Evolutionary conservation across 2,888 invertebrate species (phyloP).

Genomic region (Rhamphomyia laevipes): DNA sequence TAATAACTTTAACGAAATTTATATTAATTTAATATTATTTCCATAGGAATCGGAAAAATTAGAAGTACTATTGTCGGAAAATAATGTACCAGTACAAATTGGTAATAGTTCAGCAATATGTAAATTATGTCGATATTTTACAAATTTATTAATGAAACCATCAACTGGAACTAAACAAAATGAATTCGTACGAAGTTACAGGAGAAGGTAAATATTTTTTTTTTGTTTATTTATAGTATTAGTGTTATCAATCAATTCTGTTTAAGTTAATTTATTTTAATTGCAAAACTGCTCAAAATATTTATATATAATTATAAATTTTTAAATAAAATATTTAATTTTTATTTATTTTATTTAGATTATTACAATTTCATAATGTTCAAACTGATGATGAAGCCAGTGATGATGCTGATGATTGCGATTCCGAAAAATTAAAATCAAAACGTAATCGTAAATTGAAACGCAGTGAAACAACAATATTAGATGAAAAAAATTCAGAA

Average conservation of each 20-base stretch:
- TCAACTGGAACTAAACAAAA: slow-evolving; percentile 28
- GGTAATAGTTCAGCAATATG: slow-evolving; percentile 61
- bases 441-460: slow-evolving; percentile 38
- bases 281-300: too few species aligned
- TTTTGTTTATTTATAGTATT: too few species aligned
- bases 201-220: slow-evolving; percentile 46
- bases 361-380: slow-evolving; percentile 64
- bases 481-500: slow-evolving; percentile 12
- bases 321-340: too few species aligned
- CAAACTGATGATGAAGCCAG: slow-evolving; percentile 36
- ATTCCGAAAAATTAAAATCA: slow-evolving; percentile 22
- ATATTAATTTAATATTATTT: background rate
- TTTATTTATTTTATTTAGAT: slow-evolving; percentile 39
- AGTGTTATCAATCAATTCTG: too few species aligned
- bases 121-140: slow-evolving; percentile 70
- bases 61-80: slow-evolving; percentile 45
- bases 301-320: too few species aligned
- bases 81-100: slow-evolving; percentile 57
- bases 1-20: background rate
- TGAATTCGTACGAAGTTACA: slow-evolving; percentile 43
- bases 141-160: slow-evolving; percentile 55
- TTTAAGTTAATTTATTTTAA: too few species aligned
- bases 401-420: slow-evolving; percentile 21
- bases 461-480: slow-evolving; percentile 19
- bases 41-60: slow-evolving; percentile 43